Conservation (phyloP, 2,113 vertebrate species). For the Thalassoma bifasciatum region DNA sequence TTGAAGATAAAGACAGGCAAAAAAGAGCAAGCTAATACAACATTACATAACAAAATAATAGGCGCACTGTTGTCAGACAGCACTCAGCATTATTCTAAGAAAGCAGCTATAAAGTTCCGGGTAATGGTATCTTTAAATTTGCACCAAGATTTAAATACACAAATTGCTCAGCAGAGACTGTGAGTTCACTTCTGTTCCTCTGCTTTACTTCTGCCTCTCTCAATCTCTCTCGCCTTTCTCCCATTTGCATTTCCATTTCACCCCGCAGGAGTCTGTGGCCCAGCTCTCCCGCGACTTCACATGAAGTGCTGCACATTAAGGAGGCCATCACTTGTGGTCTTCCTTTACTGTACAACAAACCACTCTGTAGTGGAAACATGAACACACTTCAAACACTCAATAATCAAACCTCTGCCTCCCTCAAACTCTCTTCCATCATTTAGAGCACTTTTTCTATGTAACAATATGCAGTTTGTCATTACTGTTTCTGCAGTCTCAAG, state of each 20-base stretch:
- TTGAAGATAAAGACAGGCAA: background rate
- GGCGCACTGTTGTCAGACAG: background rate
- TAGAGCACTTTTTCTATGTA: background rate
- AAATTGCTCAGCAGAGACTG: conserved; percentile 8
- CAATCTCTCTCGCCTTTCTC: conserved; percentile 16
- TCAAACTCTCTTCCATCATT: background rate
- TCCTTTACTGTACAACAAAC: conserved; percentile 21
- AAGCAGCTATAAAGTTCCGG: conserved; percentile 5
- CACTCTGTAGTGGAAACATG: conserved; percentile 17
- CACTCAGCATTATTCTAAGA: conserved; percentile 33
- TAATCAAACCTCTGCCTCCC: conserved; percentile 19
- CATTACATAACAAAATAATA: too few species aligned
- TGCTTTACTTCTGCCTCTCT: background rate
- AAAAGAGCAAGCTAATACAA: background rate
- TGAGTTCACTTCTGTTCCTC: conserved; percentile 27
- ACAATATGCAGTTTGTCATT: conserved; percentile 45
- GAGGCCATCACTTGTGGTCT: conserved; percentile 36
- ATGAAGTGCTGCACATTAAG: conserved; percentile 41
- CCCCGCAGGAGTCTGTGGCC: conserved; percentile 36
- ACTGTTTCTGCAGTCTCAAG: conserved; percentile 6
- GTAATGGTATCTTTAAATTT: background rate
- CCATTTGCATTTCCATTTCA: conserved; percentile 40
- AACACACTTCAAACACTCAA: background rate
- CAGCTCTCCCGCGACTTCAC: conserved; percentile 35
- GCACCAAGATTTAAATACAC: conserved; percentile 13